Conservation (phyloP, 2,797 vertebrate genomes). For the Malacoraja senta region DNA sequence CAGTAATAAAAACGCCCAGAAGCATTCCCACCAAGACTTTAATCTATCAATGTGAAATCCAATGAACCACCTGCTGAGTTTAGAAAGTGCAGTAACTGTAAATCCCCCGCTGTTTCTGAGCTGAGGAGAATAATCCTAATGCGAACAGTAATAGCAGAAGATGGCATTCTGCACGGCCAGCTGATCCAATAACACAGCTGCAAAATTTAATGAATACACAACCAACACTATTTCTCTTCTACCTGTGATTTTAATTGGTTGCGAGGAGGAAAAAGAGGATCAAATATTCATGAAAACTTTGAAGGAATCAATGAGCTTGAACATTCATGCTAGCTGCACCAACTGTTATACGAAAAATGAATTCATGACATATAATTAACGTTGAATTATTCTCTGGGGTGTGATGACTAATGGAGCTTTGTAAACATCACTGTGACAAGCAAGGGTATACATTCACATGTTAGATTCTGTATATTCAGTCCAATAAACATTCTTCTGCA, state of each 20-base stretch:
- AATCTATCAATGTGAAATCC: conserved; percentile 26
- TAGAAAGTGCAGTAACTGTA: not conserved
- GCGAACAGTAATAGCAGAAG: conserved; percentile 11
- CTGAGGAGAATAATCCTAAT: conserved; percentile 33
- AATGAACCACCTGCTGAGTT: conserved; percentile 22
- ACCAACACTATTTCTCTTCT: conserved; percentile 28
- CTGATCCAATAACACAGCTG: conserved; percentile 30
- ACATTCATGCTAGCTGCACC: conserved; percentile 60
- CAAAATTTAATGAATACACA: conserved; percentile 34
- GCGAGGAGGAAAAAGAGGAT: conserved; percentile 63
- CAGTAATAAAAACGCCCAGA: not conserved
- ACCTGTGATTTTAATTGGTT: conserved; percentile 66
- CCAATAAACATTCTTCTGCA: not conserved
- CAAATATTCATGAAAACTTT: conserved; percentile 72
- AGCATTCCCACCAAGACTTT: conserved; percentile 1
- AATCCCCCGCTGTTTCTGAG: conserved; percentile 14
- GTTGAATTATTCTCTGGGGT: conserved; percentile 71
- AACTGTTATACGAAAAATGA: conserved; percentile 70
- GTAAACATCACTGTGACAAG: not conserved
- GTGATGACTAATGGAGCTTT: conserved; percentile 42
- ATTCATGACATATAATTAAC: conserved; percentile 78
- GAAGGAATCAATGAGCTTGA: conserved; percentile 68
- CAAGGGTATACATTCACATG: not conserved
- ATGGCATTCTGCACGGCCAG: conserved; percentile 31
- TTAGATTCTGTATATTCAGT: not conserved